phyloP scores from a whole-genome alignment of 2,888 invertebrate species.

The Rhingia campestris region DNA sequence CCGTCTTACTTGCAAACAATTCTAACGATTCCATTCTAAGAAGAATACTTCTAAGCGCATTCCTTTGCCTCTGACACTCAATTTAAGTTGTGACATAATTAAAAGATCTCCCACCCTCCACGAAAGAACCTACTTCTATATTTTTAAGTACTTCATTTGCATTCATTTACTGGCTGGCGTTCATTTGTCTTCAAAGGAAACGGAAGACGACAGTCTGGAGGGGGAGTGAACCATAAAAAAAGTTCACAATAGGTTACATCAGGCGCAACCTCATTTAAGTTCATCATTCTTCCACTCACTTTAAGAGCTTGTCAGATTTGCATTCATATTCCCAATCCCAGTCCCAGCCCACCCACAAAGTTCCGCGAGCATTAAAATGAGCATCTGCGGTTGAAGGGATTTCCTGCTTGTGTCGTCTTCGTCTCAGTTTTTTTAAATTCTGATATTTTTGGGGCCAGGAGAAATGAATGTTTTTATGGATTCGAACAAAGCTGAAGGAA shows the following conservation, averaged over 20 bases:
- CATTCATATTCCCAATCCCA: background rate
- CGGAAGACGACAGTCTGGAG: background rate
- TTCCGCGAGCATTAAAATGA: background rate
- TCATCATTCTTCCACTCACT: background rate
- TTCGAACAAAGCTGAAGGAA: too few relatives aligned
- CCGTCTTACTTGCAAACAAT: too few relatives aligned
- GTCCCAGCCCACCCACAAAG: slow-evolving; percentile 10
- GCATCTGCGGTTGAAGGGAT: slow-evolving; percentile 11
- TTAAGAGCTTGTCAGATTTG: background rate
- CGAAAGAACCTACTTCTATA: background rate
- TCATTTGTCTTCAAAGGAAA: slow-evolving; percentile 15
- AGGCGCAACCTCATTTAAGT: slow-evolving; percentile 25
- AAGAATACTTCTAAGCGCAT: background rate
- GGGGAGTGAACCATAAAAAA: slow-evolving; percentile 13
- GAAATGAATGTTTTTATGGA: too few relatives aligned
- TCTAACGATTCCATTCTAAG: too few relatives aligned
- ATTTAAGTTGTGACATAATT: slow-evolving; percentile 11
- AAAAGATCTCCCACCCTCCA: background rate
- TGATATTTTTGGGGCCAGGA: too few relatives aligned
- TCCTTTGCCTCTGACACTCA: background rate
- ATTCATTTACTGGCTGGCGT: slow-evolving; percentile 8
- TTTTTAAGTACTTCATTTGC: slow-evolving; percentile 28
- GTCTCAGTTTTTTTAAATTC: too few relatives aligned
- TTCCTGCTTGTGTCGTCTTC: too few relatives aligned
- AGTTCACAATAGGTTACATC: slow-evolving; percentile 27